Percentiles rank a stretch among this genome's conserved stretches.
These are phyloP conservation scores for Meda fulgida DNA, from an alignment of 2,797 vertebrate species.

Conservation along the genomic window DNA sequence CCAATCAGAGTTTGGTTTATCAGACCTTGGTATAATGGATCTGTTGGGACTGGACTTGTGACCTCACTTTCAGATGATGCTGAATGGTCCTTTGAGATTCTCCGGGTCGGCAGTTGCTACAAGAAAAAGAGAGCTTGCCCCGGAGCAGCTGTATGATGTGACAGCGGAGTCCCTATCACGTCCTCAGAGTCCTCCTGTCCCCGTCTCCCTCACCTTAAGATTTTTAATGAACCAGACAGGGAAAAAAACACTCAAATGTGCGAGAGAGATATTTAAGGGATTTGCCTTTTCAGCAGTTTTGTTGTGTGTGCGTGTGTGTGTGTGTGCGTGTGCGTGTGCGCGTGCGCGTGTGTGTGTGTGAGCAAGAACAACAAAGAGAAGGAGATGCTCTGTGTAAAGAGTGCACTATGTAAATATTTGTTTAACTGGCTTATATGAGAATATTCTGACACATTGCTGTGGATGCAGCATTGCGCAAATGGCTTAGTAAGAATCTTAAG, in stretches of 20 bases:
- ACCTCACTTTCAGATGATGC: slow-evolving; percentile 34
- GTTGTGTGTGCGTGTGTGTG: neutral
- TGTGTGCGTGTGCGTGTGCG: slow-evolving; percentile 35
- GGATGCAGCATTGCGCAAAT: neutral
- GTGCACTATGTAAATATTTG: neutral
- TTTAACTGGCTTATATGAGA: neutral
- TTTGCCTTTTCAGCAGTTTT: slow-evolving; percentile 24
- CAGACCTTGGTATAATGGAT: slow-evolving; percentile 16
- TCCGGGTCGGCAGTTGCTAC: neutral
- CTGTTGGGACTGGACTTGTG: slow-evolving; percentile 21
- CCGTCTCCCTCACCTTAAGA: slow-evolving; percentile 30
- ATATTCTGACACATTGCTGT: neutral
- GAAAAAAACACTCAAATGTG: slow-evolving; percentile 14
- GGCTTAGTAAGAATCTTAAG: neutral
- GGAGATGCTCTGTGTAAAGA: neutral
- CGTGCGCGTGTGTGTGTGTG: slow-evolving; percentile 19
- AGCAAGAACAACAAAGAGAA: neutral
- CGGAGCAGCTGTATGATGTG: slow-evolving; percentile 16
- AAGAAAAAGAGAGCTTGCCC: neutral
- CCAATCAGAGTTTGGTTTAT: slow-evolving; percentile 13
- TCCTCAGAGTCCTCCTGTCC: neutral
- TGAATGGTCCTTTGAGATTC: slow-evolving; percentile 12
- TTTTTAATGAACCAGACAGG: slow-evolving; percentile 48
- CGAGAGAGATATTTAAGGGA: neutral
- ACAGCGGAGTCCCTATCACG: neutral